Evolutionary conservation across 2,113 vertebrate genomes (phyloP).

Genomic region (Scopus umbretta): DNA sequence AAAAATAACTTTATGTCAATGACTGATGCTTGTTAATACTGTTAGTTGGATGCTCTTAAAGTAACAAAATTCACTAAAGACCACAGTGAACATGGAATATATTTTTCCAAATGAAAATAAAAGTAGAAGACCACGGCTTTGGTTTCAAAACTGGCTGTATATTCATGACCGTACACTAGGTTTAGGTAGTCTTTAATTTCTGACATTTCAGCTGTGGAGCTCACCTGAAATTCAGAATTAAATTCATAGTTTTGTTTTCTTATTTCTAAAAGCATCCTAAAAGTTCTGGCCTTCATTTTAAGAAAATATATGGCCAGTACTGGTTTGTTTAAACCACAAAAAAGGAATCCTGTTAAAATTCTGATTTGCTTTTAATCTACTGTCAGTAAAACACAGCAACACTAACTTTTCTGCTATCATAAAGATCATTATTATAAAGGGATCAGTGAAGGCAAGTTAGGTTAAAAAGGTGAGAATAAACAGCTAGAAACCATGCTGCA

Average conservation of each 20-base stretch:
- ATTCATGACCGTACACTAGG: background rate
- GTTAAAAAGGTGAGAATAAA: background rate
- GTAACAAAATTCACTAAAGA: background rate
- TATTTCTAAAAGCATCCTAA: background rate
- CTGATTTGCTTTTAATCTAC: background rate
- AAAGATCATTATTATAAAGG: background rate
- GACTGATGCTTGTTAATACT: background rate
- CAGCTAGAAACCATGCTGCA: background rate
- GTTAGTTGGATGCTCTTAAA: slow-evolving; percentile 10
- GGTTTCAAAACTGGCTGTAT: background rate
- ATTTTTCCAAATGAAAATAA: background rate
- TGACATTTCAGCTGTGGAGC: background rate
- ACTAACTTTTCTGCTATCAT: background rate
- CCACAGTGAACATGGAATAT: background rate
- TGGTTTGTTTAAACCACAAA: background rate
- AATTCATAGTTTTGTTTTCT: background rate
- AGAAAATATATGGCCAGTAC: background rate
- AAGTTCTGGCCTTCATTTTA: background rate
- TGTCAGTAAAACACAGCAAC: background rate
- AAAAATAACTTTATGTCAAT: background rate
- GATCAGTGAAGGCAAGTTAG: background rate
- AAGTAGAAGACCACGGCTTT: background rate
- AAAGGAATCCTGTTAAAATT: background rate
- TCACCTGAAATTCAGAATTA: background rate
- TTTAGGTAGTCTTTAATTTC: background rate